Conservation (phyloP, 2,113 vertebrate species). For the Nothobranchius kuhntae region DNA sequence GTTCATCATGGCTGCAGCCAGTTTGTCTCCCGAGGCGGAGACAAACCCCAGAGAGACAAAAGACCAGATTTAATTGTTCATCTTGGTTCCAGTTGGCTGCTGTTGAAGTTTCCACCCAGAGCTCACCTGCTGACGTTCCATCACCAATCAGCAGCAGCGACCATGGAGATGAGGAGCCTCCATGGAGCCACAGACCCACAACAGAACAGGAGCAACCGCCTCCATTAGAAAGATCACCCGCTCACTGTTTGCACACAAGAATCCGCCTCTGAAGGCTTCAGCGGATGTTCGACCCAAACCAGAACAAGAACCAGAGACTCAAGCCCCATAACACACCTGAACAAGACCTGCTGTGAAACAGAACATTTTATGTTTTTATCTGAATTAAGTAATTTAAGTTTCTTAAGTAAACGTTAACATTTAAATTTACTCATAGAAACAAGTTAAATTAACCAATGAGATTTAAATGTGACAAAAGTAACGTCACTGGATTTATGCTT, state of each 20-base stretch:
- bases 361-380: too few relatives aligned
- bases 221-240: constrained; percentile 4
- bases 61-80: constrained; percentile 3
- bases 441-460: too few relatives aligned
- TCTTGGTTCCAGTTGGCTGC: constrained; percentile 12
- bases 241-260: neutral
- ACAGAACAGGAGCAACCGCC: neutral
- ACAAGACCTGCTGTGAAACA: too few relatives aligned
- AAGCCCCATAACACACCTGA: too few relatives aligned
- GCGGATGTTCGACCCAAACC: neutral
- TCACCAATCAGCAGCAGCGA: constrained; percentile 14
- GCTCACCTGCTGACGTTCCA: constrained; percentile 19
- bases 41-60: constrained; percentile 32
- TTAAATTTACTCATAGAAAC: too few relatives aligned
- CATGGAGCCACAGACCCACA: neutral
- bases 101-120: constrained; percentile 26
- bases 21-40: constrained; percentile 46
- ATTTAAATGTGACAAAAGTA: too few relatives aligned
- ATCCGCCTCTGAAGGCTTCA: neutral
- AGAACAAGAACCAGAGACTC: neutral
- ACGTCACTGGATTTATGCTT: too few relatives aligned
- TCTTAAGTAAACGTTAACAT: too few relatives aligned
- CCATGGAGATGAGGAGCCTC: constrained; percentile 27
- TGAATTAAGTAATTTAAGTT: too few relatives aligned
- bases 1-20: constrained; percentile 61